Evolutionary conservation across 2,888 invertebrate species (phyloP), one percentile per base, ranked within the genome.

Genomic region (Invenusta paracnida): DNA sequence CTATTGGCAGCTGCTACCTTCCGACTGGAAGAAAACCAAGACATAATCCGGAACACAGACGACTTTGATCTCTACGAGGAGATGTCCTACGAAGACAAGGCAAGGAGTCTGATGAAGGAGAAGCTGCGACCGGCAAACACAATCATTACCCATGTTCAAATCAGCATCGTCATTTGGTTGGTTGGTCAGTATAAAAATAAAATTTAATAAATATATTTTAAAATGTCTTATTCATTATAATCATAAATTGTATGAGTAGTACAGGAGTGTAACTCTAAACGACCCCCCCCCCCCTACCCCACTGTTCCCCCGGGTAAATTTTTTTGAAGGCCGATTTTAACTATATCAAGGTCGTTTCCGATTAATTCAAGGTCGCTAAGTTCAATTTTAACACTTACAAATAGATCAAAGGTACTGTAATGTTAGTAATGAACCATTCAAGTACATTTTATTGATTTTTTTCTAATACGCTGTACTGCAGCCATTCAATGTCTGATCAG

Each of bases 1-100:
- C 90, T 94, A 87, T 93, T 94, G 87, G 90, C 93, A 17, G 93
- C 94, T 83, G 95, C 95, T 81, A 94, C 94, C 89, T 93, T 94
- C 88, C 93, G 90, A 66, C 88, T 91, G 66, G 90, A 90, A 30
- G 90, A 90, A 87, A 82, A 81, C 31, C 79, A 87, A 27, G 86
- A 86, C 29, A 82, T 82, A 28, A 48, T 83, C 73, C 27, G 83
- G 31, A 27, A 30, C 5, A 87, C 86, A 17, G 84, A 87, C 27
- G 81, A 87, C 25, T 67, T 73, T 82, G 81, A 87, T 28, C 48
- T n/a, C 17, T 83, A 82, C 31, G 30, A 28, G 85, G 79, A 66
- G 66, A 27, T 66, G 73, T 29, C 85, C 87, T 0, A 88, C n/a
- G 89, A 89, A n/a, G 90, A 90, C 86, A 89, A 89, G 84, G 88